These are phyloP conservation scores for Peromyscus californicus DNA, from an alignment of 2,113 vertebrate species.

Conservation along the genomic window DNA sequence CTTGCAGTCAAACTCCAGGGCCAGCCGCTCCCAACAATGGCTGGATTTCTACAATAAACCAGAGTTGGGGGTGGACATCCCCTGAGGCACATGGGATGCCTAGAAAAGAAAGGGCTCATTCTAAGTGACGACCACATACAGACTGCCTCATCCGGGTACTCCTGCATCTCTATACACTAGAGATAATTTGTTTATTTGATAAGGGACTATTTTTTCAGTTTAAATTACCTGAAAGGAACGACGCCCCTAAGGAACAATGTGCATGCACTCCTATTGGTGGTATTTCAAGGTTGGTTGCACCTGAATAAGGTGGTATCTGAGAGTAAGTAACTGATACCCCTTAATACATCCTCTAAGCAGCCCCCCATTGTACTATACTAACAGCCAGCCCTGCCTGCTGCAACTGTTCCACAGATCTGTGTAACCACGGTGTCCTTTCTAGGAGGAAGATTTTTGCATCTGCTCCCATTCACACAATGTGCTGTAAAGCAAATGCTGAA, in stretches of 20 bases:
- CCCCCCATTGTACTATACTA: not conserved
- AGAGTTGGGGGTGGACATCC: not conserved
- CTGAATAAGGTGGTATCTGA: not conserved
- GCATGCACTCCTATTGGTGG: not conserved
- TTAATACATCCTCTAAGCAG: not conserved
- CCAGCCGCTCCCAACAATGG: not conserved
- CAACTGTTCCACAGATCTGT: not conserved
- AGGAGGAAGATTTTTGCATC: not conserved
- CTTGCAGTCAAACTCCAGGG: not conserved
- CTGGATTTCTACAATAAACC: not conserved
- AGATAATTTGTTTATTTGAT: not conserved
- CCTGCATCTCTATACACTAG: not conserved
- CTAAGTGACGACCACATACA: no score
- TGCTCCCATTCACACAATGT: not conserved
- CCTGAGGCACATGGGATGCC: not conserved
- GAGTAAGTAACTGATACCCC: not conserved
- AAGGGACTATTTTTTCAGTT: not conserved
- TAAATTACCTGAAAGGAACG: not conserved
- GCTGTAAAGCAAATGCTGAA: not conserved
- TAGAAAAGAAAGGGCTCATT: not conserved
- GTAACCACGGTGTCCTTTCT: not conserved
- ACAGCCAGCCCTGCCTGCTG: not conserved
- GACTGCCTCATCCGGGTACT: not conserved
- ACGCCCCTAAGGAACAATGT: not conserved
- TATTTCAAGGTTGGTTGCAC: conserved; percentile 18